Base-by-base conservation (phyloP, 2,797 vertebrate genomes). In the Varecia variegata region DNA sequence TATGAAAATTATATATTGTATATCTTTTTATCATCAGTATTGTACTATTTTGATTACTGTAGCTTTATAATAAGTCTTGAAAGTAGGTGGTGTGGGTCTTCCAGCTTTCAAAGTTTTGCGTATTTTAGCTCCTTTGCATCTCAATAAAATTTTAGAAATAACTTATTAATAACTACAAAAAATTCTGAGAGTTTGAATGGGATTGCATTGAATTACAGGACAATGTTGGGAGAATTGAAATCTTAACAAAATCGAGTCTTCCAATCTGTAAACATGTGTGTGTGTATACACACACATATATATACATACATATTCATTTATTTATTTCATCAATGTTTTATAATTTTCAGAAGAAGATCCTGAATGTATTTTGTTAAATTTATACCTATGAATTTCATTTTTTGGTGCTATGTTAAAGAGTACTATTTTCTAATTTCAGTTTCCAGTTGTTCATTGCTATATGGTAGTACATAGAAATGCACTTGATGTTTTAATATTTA, bases 21-120 rank as follows among this genome's bases (percentile, higher is more conserved):
- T 84, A 54, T 80, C 9, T 32, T 68, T 90, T 32, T 74, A 83
- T 88, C 12, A 40, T 52, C 20, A 80, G 12, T 52, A 65, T 9
- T 10, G 54, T 99, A 13, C 40, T 84, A 54, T 35, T 54, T 45
- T 88, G 67, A 74, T 40, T 60, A 27, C 32, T 80, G 2, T 43
- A 38, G 12, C 38, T 88, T 65, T 73, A 82, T 3, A 54, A 1
- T 32, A 58, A 52, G 21, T 54, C 40, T 62, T 93, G 40, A 79
- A 81, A 86, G 45, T 68, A 73, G 35, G 52, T 54, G 79, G n/a
- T 73, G 8, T 68, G 6, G 20, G 14, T 52, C 13, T 4, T 88
- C 43, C 15, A 58, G 91, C 45, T 73, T 84, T 47, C 30, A 79
- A 79, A 90, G 74, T 58, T 93, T 21, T 71, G 38, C 38, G n/a